phyloP scores from a whole-genome alignment of 2,797 vertebrate genomes.

The Gadopsis bispinosus region DNA sequence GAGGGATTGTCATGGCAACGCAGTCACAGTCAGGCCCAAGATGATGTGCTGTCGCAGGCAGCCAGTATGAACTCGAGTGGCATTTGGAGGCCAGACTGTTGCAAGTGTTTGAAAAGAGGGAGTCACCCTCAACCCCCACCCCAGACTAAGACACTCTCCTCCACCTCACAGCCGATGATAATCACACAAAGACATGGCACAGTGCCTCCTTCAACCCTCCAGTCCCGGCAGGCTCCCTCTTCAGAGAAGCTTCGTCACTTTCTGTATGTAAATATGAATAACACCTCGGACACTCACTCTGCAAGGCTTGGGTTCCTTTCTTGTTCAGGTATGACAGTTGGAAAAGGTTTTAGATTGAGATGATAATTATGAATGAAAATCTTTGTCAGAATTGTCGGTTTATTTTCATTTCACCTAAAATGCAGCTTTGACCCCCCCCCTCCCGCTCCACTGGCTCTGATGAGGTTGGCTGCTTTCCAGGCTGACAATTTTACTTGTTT shows the following conservation, averaged over 20 bases:
- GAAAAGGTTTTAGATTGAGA: conserved; percentile 49
- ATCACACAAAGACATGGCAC: conserved; percentile 71
- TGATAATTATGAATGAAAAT: conserved; percentile 50
- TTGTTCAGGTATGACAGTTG: conserved; percentile 41
- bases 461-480: conserved; percentile 56
- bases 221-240: conserved; percentile 52
- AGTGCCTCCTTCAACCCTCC: conserved; percentile 56
- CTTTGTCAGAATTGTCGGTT: conserved; percentile 20
- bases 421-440: conserved; percentile 59
- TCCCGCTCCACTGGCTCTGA: too few species aligned
- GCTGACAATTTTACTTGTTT: conserved; percentile 55
- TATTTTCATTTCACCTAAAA: conserved; percentile 58
- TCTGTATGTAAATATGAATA: conserved; percentile 72
- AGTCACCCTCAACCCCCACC: conserved; percentile 34
- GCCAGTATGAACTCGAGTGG: conserved; percentile 71
- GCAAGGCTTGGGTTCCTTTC: conserved; percentile 59
- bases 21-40: conserved; percentile 93
- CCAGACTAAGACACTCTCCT: conserved; percentile 58
- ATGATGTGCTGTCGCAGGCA: conserved; percentile 87
- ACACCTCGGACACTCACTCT: conserved; percentile 59
- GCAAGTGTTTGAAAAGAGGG: conserved; percentile 65
- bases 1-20: conserved; percentile 83
- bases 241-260: conserved; percentile 51
- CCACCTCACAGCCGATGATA: conserved; percentile 67
- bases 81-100: conserved; percentile 65